Base-by-base conservation (phyloP, 2,888 invertebrate genomes). In the Pandemis cinnamomeana region DNA sequence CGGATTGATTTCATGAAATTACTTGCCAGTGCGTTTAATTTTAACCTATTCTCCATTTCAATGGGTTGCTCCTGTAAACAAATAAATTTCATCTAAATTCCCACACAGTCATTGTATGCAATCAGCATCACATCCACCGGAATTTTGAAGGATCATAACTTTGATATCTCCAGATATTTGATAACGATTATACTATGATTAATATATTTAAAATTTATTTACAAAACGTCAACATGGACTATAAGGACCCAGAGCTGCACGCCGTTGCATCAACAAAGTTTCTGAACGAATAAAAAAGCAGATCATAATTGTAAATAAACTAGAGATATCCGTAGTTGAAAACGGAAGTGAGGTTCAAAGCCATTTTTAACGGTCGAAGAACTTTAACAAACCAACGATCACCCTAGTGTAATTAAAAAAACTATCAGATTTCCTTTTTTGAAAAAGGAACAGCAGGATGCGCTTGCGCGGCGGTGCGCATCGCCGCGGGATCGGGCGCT, bases 381-480 rank as follows among this genome's bases (percentile, higher is more conserved):
- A 27, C 55, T 58, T 68, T 68, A 58, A 67, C 67, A 68, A 44
- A 68, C 67, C 55, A 58, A 46, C 58, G 67, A 68, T 58, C 67
- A 58, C 67, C 67, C 67, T 46, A 42, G 42, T 46, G 67, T 67
- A 74, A 74, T 74, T 74, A 66, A 44, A 70, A 27, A 60, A 66
- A 74, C 66, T 74, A 74, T 74, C 74, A 62, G 63, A 64, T 72
- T 75, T 72, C 75, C 75, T 68, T 72, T 71, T 72, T 75, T 60
- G 68, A 75, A 75, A 72, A 75, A 62, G 71, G 75, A 72, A 69
- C 72, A 44, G 36, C 72, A 72, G 71, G 75, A 71, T 72, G 69
- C 72, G 71, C 55, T 11, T 48, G 68, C 75, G 72, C 75, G 64
- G 15, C 75, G 64, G 66, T 55, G 75, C 75, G 69, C 69, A 72